Conservation (phyloP, 2,888 invertebrate species). For the Colletes collaris region DNA sequence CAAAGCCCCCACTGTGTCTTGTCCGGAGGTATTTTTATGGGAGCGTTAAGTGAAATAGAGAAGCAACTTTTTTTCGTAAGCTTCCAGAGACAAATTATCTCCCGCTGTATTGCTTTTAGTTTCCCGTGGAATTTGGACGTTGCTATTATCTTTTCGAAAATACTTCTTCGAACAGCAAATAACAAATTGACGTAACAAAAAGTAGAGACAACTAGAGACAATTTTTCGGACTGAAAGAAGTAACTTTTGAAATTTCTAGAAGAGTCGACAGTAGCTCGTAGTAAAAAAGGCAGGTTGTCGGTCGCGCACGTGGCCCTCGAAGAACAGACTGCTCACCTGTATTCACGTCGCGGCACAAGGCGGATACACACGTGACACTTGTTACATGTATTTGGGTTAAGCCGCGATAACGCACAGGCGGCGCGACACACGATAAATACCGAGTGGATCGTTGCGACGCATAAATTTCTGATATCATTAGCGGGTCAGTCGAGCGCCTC, state of each 20-base stretch:
- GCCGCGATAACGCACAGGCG: constrained; percentile 42
- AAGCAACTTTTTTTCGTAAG: background rate
- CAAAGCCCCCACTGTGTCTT: constrained; percentile 19
- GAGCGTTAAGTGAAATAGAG: constrained; percentile 22
- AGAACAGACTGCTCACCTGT: constrained; percentile 9
- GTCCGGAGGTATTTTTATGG: background rate
- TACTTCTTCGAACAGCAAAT: too few relatives aligned
- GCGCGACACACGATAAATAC: constrained; percentile 56
- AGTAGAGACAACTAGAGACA: too few relatives aligned
- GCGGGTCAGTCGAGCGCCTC: constrained; percentile 37
- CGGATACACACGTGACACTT: constrained; percentile 26
- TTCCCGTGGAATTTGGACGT: too few relatives aligned
- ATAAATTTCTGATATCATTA: constrained; percentile 64
- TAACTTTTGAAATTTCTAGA: too few relatives aligned
- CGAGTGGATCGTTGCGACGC: constrained; percentile 31
- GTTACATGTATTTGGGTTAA: constrained; percentile 59
- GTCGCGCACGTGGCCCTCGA: background rate
- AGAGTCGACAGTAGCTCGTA: too few relatives aligned
- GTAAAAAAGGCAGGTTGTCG: too few relatives aligned
- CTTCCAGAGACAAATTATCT: background rate
- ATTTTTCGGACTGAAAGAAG: too few relatives aligned
- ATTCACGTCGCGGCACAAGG: too few relatives aligned
- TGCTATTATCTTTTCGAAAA: too few relatives aligned
- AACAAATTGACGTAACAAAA: too few relatives aligned
- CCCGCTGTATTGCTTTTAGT: background rate